These are phyloP conservation scores for Crocidura indochinensis DNA, from an alignment of 2,797 vertebrate species.

Conservation along the genomic window DNA sequence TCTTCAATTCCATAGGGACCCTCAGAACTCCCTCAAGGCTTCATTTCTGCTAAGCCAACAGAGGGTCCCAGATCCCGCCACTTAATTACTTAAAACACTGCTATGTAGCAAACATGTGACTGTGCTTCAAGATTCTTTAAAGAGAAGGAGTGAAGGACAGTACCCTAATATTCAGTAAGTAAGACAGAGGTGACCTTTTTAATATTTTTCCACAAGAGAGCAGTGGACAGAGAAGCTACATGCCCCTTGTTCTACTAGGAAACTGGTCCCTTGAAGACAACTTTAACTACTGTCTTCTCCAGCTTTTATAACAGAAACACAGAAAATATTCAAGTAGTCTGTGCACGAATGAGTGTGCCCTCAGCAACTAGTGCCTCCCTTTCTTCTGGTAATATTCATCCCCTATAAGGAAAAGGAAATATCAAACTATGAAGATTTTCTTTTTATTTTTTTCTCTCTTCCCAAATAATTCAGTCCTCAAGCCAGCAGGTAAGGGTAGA, in stretches of 20 bases:
- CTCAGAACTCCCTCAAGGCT: conserved; percentile 48
- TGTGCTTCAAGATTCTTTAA: neutral
- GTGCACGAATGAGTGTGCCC: neutral
- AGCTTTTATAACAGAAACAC: neutral
- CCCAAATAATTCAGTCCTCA: conserved; percentile 18
- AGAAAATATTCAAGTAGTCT: neutral
- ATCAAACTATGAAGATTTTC: conserved; percentile 23
- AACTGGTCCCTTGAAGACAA: neutral
- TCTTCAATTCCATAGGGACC: conserved; percentile 29
- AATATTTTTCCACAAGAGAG: neutral
- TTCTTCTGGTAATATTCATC: conserved; percentile 32
- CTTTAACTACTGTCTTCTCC: neutral
- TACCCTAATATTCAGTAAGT: neutral
- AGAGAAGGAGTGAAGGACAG: conserved; percentile 4
- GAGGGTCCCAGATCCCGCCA: neutral
- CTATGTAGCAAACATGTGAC: neutral
- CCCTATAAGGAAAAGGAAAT: conserved; percentile 53
- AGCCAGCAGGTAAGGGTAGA: neutral
- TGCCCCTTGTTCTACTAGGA: neutral
- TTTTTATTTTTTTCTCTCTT: conserved; percentile 18
- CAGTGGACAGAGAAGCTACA: neutral
- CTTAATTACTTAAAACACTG: conserved; percentile 52
- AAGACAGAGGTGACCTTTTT: neutral
- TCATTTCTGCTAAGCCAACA: neutral
- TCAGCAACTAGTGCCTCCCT: neutral